These are phyloP conservation scores for Rhopalosiphum nymphaeae DNA, from an alignment of 2,888 invertebrate genomes.

Conservation along the genomic window DNA sequence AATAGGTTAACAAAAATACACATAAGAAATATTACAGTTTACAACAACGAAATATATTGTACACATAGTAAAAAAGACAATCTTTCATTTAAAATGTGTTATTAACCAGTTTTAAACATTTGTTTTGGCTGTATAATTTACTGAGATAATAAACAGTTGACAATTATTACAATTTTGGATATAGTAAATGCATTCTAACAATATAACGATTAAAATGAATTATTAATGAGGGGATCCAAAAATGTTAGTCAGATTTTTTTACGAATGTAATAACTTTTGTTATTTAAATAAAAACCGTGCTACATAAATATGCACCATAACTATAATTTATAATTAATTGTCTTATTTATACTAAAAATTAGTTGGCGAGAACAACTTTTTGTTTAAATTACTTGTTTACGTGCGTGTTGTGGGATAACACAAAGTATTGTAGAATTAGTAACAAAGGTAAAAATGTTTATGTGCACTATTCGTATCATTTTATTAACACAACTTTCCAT, in stretches of 20 bases:
- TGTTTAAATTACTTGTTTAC: constrained; percentile 4
- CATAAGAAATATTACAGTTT: not conserved
- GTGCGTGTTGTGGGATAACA: not conserved
- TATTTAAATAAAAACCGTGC: constrained; percentile 21
- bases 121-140: constrained; percentile 19
- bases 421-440: not conserved
- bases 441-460: not conserved
- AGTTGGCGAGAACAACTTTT: not conserved
- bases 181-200: constrained; percentile 33
- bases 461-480: not conserved
- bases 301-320: not conserved
- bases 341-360: constrained; percentile 8
- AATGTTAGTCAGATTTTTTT: constrained; percentile 8
- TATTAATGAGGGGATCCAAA: constrained; percentile 11
- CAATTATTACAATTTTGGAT: constrained; percentile 22
- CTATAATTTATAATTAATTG: constrained; percentile 43
- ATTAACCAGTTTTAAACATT: constrained; percentile 40
- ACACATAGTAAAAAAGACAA: not conserved
- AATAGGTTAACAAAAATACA: not conserved
- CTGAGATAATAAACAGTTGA: not conserved
- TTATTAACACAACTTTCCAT: not conserved
- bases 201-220: constrained; percentile 45
- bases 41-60: not conserved
- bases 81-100: constrained; percentile 27
- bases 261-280: constrained; percentile 32